Percentiles rank a stretch among this genome's conserved stretches.
These are phyloP conservation scores for Carapus acus DNA, from an alignment of 2,797 vertebrate genomes.

Conservation along the genomic window DNA sequence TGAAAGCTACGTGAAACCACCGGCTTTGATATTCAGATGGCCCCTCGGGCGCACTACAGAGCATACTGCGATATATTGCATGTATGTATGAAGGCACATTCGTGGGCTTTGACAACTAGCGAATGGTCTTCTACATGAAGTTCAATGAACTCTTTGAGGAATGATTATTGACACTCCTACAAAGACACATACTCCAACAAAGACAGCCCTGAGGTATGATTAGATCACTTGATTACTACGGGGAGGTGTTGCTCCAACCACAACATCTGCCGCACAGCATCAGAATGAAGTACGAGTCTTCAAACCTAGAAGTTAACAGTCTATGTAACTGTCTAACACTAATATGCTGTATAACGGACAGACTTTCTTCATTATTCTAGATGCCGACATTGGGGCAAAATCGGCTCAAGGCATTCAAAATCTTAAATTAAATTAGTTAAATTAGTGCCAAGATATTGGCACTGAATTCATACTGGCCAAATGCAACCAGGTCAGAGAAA, in stretches of 20 bases:
- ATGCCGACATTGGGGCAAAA: no score
- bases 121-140: slow-evolving; percentile 21
- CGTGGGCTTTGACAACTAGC: slow-evolving; percentile 10
- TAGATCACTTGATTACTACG: slow-evolving; percentile 10
- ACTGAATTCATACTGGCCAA: no score
- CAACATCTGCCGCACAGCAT: slow-evolving; percentile 7
- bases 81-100: slow-evolving; percentile 1
- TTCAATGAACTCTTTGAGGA: slow-evolving; percentile 19
- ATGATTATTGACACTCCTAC: slow-evolving; percentile 7
- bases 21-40: slow-evolving; percentile 9
- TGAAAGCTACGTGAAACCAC: slow-evolving; percentile 3
- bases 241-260: slow-evolving; percentile 4
- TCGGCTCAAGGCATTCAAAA: no score
- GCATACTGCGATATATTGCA: slow-evolving; percentile 6
- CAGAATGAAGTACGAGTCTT: background rate
- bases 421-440: no score
- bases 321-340: no score
- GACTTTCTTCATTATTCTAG: no score
- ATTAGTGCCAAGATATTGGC: no score
- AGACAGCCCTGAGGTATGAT: slow-evolving; percentile 5
- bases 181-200: slow-evolving; percentile 18
- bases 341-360: no score
- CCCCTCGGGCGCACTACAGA: background rate
- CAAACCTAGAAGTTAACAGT: no score
- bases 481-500: no score